phyloP scores from a whole-genome alignment of 2,113 vertebrate genomes.

The Ictalurus punctatus region DNA sequence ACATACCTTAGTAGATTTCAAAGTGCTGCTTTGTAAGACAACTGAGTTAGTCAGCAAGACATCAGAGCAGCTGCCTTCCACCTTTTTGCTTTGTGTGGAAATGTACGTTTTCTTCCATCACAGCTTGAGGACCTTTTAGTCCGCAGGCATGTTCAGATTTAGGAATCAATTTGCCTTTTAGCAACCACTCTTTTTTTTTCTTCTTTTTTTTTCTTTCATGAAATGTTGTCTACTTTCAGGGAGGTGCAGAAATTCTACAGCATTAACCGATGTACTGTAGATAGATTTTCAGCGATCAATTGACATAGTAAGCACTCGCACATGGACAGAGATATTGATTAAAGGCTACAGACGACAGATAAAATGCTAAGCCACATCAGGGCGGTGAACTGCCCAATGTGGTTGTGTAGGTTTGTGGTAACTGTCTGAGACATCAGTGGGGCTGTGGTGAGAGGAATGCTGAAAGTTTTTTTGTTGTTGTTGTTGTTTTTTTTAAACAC shows the following conservation, averaged over 20 bases:
- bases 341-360: constrained; percentile 45
- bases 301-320: constrained; percentile 44
- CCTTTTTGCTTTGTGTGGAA: constrained; percentile 56
- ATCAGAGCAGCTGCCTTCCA: background rate
- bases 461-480: background rate
- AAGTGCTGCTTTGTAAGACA: background rate
- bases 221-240: constrained; percentile 57
- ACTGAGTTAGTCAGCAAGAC: background rate
- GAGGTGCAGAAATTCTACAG: constrained; percentile 19
- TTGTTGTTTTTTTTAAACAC: background rate
- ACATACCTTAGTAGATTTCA: background rate
- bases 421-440: constrained; percentile 7
- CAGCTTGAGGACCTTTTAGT: constrained; percentile 23
- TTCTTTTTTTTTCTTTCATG: constrained; percentile 42
- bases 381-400: constrained; percentile 10
- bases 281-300: constrained; percentile 48
- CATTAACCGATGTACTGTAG: constrained; percentile 28
- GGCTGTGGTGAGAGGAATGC: constrained; percentile 4
- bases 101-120: constrained; percentile 77
- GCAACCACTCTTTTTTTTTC: constrained; percentile 41
- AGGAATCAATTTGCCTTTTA: constrained; percentile 35
- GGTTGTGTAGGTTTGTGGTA: constrained; percentile 31
- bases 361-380: constrained; percentile 42
- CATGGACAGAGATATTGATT: constrained; percentile 37
- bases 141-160: constrained; percentile 17